Evolutionary conservation across 92 coral and sea anemone species (phyloP).

Genomic region (Ricordea florida): DNA sequence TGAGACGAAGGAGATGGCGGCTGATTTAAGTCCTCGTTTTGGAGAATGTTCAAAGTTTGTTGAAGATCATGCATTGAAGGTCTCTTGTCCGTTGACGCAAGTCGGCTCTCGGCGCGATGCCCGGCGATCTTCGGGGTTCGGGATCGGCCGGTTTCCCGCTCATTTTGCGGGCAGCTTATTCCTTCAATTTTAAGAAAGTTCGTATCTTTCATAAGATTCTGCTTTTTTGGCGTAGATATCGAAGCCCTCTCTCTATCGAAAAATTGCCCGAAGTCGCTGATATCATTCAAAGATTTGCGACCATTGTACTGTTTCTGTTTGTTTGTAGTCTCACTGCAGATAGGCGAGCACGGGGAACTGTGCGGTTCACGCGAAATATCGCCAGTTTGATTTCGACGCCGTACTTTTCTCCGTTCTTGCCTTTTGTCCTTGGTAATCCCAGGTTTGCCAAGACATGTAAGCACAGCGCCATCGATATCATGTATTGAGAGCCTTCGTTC

Average conservation of each 20-base stretch:
- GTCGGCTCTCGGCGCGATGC: not conserved
- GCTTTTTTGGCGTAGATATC: conserved; percentile 33
- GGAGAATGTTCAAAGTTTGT: conserved; percentile 67
- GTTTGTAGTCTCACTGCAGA: conserved; percentile 39
- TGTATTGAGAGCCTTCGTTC: conserved; percentile 53
- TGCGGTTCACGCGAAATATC: not conserved
- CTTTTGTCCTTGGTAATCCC: conserved; percentile 1
- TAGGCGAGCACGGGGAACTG: conserved; percentile 64
- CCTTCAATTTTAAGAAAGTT: conserved; percentile 60
- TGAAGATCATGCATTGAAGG: conserved; percentile 71
- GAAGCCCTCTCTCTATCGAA: conserved; percentile 28
- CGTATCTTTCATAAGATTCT: conserved; percentile 28
- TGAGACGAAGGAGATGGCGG: not conserved
- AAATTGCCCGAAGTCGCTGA: conserved; percentile 16
- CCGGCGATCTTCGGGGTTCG: not conserved
- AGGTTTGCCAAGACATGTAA: not conserved
- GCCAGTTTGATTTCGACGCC: not conserved
- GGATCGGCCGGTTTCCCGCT: not conserved
- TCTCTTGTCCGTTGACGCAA: conserved; percentile 41
- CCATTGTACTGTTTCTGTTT: conserved; percentile 8
- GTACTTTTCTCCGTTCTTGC: not conserved
- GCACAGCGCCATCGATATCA: conserved; percentile 35
- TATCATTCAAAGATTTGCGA: conserved; percentile 29
- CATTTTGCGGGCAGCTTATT: conserved; percentile 57
- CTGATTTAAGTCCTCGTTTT: conserved; percentile 37